Evolutionary conservation across 2,113 vertebrate species (phyloP).

Genomic region (Pontoporia blainvillei): DNA sequence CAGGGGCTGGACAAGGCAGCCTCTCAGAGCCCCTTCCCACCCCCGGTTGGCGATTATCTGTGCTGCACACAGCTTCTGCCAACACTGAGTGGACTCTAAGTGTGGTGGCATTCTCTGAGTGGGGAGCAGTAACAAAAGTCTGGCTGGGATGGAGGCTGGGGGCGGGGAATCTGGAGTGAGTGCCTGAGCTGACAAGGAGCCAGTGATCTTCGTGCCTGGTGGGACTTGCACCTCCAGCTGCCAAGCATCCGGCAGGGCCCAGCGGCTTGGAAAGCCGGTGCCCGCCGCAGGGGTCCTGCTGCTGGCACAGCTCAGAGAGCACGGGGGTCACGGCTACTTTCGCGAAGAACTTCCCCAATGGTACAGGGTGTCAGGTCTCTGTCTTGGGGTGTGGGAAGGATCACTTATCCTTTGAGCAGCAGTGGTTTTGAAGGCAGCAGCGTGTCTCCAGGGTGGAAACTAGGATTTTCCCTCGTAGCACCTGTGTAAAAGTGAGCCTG

Average conservation of each 20-base stretch:
- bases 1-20: slow-evolving; percentile 26
- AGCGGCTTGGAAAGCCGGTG: neutral
- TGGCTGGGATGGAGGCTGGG: slow-evolving; percentile 30
- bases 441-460: neutral
- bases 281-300: neutral
- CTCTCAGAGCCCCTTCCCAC: slow-evolving; percentile 33
- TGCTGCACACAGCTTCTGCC: slow-evolving; percentile 17
- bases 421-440: neutral
- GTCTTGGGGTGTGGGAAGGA: neutral
- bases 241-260: neutral
- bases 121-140: slow-evolving; percentile 52
- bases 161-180: slow-evolving; percentile 34
- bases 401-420: neutral
- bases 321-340: neutral
- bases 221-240: neutral
- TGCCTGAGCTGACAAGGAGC: slow-evolving; percentile 46
- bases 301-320: neutral
- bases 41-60: neutral
- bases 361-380: neutral
- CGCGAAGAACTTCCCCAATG: neutral
- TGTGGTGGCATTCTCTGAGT: slow-evolving; percentile 4
- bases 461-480: neutral
- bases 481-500: neutral
- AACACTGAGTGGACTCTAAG: neutral
- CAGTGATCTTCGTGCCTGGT: slow-evolving; percentile 38